A percentile compares a stretch with the other conserved stretches of the same genome.
These are phyloP conservation scores for Leptothorax acervorum DNA, from an alignment of 2,888 invertebrate species.

Conservation along the genomic window DNA sequence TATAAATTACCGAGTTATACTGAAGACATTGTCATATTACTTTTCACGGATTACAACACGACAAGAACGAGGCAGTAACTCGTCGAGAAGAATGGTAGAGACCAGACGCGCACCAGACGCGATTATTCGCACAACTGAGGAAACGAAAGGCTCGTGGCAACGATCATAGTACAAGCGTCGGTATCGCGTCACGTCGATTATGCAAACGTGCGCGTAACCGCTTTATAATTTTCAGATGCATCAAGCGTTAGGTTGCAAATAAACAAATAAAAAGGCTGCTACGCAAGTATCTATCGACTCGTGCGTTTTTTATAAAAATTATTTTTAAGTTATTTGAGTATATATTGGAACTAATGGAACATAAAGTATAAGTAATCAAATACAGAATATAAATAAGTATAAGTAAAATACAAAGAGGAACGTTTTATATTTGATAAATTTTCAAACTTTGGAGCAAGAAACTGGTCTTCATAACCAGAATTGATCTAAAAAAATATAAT, in stretches of 20 bases:
- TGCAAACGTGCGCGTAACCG: constrained; percentile 16
- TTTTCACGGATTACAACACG: background rate
- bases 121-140: constrained; percentile 30
- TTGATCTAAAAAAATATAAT: background rate
- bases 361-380: background rate
- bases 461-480: background rate
- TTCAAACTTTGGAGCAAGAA: background rate
- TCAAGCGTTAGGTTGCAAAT: background rate
- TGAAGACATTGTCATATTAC: constrained; percentile 21
- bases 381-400: background rate
- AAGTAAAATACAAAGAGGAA: background rate
- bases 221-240: constrained; percentile 23
- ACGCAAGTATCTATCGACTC: background rate
- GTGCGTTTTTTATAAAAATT: background rate
- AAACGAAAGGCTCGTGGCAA: background rate
- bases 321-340: background rate
- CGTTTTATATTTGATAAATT: background rate
- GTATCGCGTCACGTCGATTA: constrained; percentile 31
- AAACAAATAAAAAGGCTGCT: background rate
- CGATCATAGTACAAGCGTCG: background rate
- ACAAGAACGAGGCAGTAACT: background rate
- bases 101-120: background rate
- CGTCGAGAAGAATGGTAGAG: background rate
- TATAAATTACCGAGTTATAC: constrained; percentile 38
- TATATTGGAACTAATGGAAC: background rate